These are phyloP conservation scores for Pteruthius melanotis DNA, from an alignment of 2,113 vertebrate species.

Conservation along the genomic window DNA sequence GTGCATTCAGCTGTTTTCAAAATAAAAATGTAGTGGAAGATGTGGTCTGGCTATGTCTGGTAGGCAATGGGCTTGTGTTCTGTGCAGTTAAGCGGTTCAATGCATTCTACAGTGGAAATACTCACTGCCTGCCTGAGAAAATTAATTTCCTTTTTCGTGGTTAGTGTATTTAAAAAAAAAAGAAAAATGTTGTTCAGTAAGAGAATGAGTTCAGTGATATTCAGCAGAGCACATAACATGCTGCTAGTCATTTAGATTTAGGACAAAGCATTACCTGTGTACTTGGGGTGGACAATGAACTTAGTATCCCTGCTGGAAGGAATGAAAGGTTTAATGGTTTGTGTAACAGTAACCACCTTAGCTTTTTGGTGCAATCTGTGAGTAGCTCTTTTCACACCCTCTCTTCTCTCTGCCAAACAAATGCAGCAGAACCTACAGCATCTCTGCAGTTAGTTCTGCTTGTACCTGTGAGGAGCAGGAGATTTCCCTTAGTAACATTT, in stretches of 20 bases:
- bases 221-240: background rate
- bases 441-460: background rate
- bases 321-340: background rate
- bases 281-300: background rate
- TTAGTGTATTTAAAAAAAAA: background rate
- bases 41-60: background rate
- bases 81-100: background rate
- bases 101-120: background rate
- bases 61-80: background rate
- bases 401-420: background rate
- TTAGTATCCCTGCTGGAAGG: background rate
- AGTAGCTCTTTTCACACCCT: background rate
- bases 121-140: background rate
- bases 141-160: background rate
- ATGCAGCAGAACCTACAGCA: background rate
- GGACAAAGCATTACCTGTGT: background rate
- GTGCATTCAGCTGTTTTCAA: background rate
- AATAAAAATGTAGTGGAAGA: conserved; percentile 1
- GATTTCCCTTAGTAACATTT: background rate
- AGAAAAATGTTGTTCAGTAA: background rate
- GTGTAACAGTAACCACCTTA: background rate
- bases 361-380: background rate
- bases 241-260: background rate
- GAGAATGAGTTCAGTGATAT: background rate
- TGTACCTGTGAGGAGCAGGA: background rate